Percentiles rank a stretch among this genome's conserved stretches.
Conservation (phyloP, 2,888 invertebrate genomes). For the Tenodera sinensis region DNA sequence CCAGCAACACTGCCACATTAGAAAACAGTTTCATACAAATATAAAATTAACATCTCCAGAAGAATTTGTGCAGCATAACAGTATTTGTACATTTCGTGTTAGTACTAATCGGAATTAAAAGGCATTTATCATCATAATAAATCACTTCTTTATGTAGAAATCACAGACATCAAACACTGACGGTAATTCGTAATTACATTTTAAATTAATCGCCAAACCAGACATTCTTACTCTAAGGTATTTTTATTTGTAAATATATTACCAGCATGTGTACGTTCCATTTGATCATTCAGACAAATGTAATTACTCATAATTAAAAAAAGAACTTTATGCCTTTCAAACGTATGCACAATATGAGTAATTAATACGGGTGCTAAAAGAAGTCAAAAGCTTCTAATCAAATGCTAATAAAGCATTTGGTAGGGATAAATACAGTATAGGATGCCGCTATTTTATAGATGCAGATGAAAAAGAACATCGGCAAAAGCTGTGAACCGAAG, state of each 20-base stretch:
- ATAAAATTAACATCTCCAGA: no score
- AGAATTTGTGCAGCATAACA: no score
- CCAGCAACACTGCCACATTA: no score
- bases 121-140: no score
- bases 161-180: not conserved
- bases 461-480: no score
- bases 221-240: not conserved
- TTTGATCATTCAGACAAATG: not conserved
- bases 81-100: no score
- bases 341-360: not conserved
- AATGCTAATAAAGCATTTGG: not conserved
- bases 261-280: not conserved
- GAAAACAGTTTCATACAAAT: no score
- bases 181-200: not conserved
- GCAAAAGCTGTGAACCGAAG: not conserved
- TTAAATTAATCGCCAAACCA: not conserved
- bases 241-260: not conserved
- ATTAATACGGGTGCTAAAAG: not conserved
- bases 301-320: not conserved
- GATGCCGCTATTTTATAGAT: not conserved
- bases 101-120: no score
- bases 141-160: not conserved
- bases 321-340: not conserved
- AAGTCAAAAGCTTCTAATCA: not conserved
- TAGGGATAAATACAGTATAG: not conserved